Conservation (phyloP, 2,888 invertebrate species). For the Frankliniella fusca region DNA sequence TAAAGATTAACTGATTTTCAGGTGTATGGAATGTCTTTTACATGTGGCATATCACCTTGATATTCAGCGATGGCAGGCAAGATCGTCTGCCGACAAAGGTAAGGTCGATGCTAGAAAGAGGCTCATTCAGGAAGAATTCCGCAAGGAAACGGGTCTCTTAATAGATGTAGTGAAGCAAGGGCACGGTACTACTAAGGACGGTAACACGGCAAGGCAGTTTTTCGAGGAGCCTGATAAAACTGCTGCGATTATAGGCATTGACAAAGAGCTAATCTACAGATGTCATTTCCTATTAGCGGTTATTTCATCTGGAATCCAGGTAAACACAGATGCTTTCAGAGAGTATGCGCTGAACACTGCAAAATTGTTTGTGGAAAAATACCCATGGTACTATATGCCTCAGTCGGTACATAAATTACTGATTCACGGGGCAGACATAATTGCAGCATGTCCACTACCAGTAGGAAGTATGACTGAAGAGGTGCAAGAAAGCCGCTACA, state of each 20-base stretch:
- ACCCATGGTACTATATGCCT: slow-evolving; percentile 36
- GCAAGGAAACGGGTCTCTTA: slow-evolving; percentile 38
- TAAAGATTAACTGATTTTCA: no score
- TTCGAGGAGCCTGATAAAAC: slow-evolving; percentile 37
- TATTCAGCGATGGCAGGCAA: no score
- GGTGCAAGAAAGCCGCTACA: slow-evolving; percentile 30
- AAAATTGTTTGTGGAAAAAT: slow-evolving; percentile 1
- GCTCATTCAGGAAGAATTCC: slow-evolving; percentile 36
- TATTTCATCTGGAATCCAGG: not conserved
- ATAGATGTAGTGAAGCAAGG: slow-evolving; percentile 41
- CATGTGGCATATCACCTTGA: no score
- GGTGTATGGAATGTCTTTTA: no score
- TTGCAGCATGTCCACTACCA: slow-evolving; percentile 12
- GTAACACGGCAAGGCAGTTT: slow-evolving; percentile 41
- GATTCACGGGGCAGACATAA: slow-evolving; percentile 31
- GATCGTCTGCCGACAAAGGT: no score
- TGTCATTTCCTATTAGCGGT: slow-evolving; percentile 11
- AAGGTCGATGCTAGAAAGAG: no score
- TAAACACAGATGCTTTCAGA: not conserved
- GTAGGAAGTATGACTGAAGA: slow-evolving; percentile 31
- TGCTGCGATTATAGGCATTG: slow-evolving; percentile 28
- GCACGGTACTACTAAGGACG: slow-evolving; percentile 42
- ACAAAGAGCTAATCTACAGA: slow-evolving; percentile 34
- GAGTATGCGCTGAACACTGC: slow-evolving; percentile 29
- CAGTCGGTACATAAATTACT: slow-evolving; percentile 33